Percentiles rank a stretch among this genome's conserved stretches.
phyloP scores from a whole-genome alignment of 2,113 vertebrate genomes.

The Chloropsis hardwickii region DNA sequence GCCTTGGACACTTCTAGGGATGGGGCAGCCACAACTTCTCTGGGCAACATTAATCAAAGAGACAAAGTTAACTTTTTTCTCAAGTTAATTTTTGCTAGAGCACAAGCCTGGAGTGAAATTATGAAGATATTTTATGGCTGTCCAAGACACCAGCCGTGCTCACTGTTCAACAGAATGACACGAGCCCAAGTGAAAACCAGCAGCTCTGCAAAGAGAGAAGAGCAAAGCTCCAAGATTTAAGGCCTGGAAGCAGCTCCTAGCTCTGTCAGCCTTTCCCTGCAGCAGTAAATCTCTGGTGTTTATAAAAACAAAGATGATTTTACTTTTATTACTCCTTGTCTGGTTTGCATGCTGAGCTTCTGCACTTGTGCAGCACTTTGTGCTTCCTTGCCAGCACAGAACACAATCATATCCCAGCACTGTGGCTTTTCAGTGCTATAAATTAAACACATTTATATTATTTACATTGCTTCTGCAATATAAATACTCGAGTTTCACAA shows the following conservation, averaged over 20 bases:
- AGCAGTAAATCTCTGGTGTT: background rate
- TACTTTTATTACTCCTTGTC: background rate
- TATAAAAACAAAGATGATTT: background rate
- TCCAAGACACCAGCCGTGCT: background rate
- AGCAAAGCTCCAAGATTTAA: background rate
- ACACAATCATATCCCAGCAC: background rate
- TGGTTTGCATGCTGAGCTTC: background rate
- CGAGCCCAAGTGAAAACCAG: background rate
- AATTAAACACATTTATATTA: background rate
- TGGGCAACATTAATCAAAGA: background rate
- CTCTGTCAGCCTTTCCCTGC: background rate
- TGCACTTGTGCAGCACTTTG: background rate
- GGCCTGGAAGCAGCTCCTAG: background rate
- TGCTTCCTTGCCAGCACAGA: background rate
- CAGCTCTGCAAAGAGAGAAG: background rate
- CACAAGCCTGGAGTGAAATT: too few relatives aligned
- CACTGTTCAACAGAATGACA: background rate
- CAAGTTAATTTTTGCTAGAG: background rate
- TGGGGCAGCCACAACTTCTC: background rate
- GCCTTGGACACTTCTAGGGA: background rate
- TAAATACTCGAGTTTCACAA: background rate
- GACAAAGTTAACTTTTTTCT: accelerated
- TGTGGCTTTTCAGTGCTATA: background rate
- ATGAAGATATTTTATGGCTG: background rate
- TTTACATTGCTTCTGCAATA: background rate